phyloP scores from a whole-genome alignment of 2,113 vertebrate species.

The Ursus arctos region DNA sequence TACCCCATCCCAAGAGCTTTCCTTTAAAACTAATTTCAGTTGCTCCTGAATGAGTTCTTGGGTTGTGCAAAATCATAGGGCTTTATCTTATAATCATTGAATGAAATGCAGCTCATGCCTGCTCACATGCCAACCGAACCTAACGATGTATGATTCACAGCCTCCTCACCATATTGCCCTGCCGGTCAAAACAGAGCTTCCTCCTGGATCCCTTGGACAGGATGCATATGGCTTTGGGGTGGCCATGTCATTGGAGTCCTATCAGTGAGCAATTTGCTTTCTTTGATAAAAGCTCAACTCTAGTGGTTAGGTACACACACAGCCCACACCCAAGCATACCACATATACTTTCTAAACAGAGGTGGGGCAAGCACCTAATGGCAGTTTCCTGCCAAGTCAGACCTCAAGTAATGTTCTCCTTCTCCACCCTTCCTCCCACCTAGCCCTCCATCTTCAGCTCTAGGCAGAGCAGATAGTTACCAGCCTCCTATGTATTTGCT shows the following conservation, averaged over 20 bases:
- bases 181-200: background rate
- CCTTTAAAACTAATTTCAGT: background rate
- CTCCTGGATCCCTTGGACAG: background rate
- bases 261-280: constrained; percentile 28
- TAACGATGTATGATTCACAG: constrained; percentile 9
- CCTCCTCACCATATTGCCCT: background rate
- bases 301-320: background rate
- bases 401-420: background rate
- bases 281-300: background rate
- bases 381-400: constrained; percentile 21
- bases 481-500: background rate
- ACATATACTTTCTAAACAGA: constrained; percentile 19
- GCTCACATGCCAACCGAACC: background rate
- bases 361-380: background rate
- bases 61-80: background rate
- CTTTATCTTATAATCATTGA: background rate
- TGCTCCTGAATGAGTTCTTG: background rate
- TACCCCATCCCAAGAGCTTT: background rate
- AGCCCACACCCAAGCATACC: background rate
- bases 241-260: background rate
- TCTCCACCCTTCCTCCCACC: background rate
- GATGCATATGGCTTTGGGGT: background rate
- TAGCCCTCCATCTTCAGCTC: background rate
- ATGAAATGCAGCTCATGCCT: background rate
- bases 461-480: background rate